Percentiles rank a stretch among this genome's conserved stretches.
These are phyloP conservation scores for Eleutherodactylus coqui DNA, from an alignment of 2,797 vertebrate genomes.

Conservation along the genomic window DNA sequence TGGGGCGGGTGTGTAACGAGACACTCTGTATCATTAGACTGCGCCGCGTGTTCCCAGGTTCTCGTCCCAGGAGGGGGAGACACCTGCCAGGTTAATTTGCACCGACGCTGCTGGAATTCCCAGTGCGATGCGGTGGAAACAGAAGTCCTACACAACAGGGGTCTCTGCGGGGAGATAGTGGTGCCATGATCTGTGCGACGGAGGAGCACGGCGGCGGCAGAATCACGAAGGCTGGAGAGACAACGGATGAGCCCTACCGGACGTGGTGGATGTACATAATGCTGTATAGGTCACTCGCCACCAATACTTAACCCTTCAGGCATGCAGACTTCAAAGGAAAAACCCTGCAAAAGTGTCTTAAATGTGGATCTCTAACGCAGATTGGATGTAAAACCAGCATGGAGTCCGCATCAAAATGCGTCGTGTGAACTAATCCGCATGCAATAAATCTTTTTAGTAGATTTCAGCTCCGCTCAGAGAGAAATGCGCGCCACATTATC, in stretches of 20 bases:
- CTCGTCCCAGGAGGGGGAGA: constrained; percentile 40
- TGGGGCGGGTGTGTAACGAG: constrained; percentile 36
- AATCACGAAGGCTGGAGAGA: neutral
- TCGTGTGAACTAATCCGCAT: too few relatives aligned
- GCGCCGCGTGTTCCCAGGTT: constrained; percentile 19
- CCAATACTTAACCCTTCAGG: neutral
- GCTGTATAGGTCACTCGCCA: neutral
- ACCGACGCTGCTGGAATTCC: constrained; percentile 51
- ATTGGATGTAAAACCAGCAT: too few relatives aligned
- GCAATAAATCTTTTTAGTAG: too few relatives aligned
- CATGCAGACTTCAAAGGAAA: too few relatives aligned
- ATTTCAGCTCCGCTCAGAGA: too few relatives aligned
- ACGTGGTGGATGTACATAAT: neutral
- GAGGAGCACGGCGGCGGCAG: neutral
- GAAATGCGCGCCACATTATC: too few relatives aligned
- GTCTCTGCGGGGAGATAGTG: constrained; percentile 41
- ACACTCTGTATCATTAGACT: constrained; percentile 41
- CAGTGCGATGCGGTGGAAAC: constrained; percentile 41
- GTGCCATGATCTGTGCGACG: neutral
- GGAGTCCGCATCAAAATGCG: too few relatives aligned
- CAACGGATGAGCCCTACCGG: neutral
- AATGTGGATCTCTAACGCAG: too few relatives aligned
- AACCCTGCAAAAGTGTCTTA: too few relatives aligned
- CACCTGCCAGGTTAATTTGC: constrained; percentile 57
- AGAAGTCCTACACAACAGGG: constrained; percentile 50